Evolutionary conservation across 2,888 invertebrate species (phyloP), one percentile per base, ranked within the genome.

Genomic region (Griposia aprilina): DNA sequence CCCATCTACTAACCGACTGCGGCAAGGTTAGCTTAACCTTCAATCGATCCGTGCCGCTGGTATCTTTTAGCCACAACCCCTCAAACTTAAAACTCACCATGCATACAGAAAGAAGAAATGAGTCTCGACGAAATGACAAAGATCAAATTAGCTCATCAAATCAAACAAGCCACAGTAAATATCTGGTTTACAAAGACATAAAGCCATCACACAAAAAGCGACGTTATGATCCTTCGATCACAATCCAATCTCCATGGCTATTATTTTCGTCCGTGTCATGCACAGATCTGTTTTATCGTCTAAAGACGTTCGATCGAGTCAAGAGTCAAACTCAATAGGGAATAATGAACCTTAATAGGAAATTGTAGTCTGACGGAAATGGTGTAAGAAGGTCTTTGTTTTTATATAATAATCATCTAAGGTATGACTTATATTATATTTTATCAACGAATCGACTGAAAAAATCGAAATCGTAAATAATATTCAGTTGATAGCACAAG

Each of bases 261-360:
- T 84, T 80, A 69, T 80, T 74, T 62, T 74, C 45, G 26, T 71
- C 36, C 30, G 23, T 63, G 79, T 70, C 80, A 70, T 36, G 36
- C 69, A 78, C 77, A 83, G 75, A 78, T 74, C 71, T 71, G 26
- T 76, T 85, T 85, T 69, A 74, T 82, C 57, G 36, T 30, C 20
- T n/a, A 65, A n/a, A 75, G 17, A 69, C 45, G 59, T 71, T 76
- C 67, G 59, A 75, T 71, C 63, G 67, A 71, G 41, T 62, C 50
- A 68, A 63, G 20, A 55, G 52, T 41, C 45, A 59, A 55, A 73
- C 50, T 72, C 59, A 81, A 73, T 36, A 26, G 7, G 36, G 23
- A 65, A 80, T 73, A 81, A 79, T 79, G 17, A 68, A 82, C 41
- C 45, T 55, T 20, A 82, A 67, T 50, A 63, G 50, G 50, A 67